phyloP scores from a whole-genome alignment of 2,888 invertebrate species.

The Thumatha senex region DNA sequence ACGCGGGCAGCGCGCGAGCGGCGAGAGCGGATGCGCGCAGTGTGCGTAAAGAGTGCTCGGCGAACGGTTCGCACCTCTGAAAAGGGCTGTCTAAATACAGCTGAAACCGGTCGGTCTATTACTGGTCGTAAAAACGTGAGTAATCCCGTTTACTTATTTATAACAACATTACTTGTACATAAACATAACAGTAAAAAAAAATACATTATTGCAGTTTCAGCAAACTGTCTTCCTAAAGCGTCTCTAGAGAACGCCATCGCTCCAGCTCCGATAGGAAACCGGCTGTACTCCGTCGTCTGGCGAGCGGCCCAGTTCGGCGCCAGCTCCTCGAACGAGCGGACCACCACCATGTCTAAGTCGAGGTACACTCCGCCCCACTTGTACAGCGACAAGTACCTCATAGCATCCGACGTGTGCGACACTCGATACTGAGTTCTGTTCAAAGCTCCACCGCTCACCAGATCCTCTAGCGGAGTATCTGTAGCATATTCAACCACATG shows the following conservation, averaged over 20 bases:
- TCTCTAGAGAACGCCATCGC: constrained; percentile 58
- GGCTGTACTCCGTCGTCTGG: constrained; percentile 44
- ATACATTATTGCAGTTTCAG: too few species aligned
- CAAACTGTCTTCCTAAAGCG: constrained; percentile 78
- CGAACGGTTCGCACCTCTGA: too few species aligned
- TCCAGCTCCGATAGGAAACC: constrained; percentile 9
- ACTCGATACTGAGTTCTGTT: constrained; percentile 1
- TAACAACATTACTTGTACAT: too few species aligned
- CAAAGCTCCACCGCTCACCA: constrained; percentile 4
- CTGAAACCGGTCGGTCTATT: too few species aligned
- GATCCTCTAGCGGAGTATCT: constrained; percentile 12
- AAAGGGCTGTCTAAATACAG: too few species aligned
- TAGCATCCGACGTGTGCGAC: constrained; percentile 84
- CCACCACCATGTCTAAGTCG: constrained; percentile 88
- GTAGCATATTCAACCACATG: constrained; percentile 3
- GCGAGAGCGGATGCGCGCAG: too few species aligned
- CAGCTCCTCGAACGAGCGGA: constrained; percentile 77
- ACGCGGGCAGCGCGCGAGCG: too few species aligned
- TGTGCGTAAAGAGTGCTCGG: too few species aligned
- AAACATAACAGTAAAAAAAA: too few species aligned
- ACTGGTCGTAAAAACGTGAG: too few species aligned
- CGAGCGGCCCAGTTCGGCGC: constrained; percentile 82
- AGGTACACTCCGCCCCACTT: constrained; percentile 89
- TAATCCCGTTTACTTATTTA: too few species aligned
- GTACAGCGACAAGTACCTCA: constrained; percentile 85